These are phyloP conservation scores for Notospermus geniculatus DNA, from an alignment of 1,140 invertebrate genomes.

Conservation along the genomic window DNA sequence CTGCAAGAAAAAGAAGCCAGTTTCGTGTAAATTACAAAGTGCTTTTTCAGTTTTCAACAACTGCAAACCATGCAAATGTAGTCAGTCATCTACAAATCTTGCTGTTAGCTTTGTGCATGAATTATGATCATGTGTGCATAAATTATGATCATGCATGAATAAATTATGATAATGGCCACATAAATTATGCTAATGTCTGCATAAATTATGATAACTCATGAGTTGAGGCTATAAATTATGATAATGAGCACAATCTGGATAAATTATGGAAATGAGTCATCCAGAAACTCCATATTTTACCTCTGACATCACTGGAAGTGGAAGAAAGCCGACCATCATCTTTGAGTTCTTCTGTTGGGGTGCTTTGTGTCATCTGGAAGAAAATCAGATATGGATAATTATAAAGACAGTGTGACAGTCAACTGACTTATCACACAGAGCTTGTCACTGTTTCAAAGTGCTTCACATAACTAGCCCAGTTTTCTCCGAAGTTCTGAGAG, in stretches of 20 bases:
- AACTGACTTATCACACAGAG: too few species aligned
- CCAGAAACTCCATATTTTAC: background rate
- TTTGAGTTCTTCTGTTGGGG: slow-evolving; percentile 2
- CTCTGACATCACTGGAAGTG: background rate
- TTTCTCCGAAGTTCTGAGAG: too few species aligned
- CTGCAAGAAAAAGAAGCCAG: slow-evolving; percentile 4
- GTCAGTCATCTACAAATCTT: too few species aligned
- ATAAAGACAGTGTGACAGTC: too few species aligned
- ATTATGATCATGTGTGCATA: background rate
- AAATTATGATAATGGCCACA: too few species aligned
- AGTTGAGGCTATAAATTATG: background rate
- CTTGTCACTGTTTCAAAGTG: too few species aligned
- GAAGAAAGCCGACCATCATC: slow-evolving; percentile 10
- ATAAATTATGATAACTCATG: too few species aligned
- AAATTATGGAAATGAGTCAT: background rate
- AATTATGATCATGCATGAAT: background rate
- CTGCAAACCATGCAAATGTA: too few species aligned
- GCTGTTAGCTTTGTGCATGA: background rate
- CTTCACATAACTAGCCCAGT: too few species aligned
- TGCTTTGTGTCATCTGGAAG: slow-evolving; percentile 14
- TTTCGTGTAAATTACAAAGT: background rate
- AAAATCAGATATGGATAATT: background rate
- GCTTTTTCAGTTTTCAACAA: too few species aligned
- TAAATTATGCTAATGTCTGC: too few species aligned
- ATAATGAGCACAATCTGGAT: background rate